Evolutionary conservation across 2,888 invertebrate genomes (phyloP).

Genomic region (Chromoteleia sp.): DNA sequence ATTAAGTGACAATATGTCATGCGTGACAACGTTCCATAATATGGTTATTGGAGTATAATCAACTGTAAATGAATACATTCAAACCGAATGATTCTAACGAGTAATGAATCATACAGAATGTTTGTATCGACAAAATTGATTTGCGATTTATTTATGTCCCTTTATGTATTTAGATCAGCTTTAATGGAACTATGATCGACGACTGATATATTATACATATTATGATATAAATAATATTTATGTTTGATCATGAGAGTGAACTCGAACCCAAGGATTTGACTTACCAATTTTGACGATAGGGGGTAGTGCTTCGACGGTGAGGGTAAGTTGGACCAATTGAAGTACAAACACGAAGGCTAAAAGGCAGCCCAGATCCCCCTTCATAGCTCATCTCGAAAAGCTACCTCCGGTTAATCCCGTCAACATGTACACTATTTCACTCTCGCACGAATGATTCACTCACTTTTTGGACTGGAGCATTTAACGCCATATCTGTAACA

Average conservation of each 20-base stretch:
- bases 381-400: slow-evolving; percentile 85
- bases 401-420: slow-evolving; percentile 70
- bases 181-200: neutral
- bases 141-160: too few relatives aligned
- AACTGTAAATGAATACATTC: neutral
- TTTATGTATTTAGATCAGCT: neutral
- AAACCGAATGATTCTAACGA: neutral
- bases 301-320: slow-evolving; percentile 79
- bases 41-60: slow-evolving; percentile 2
- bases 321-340: slow-evolving; percentile 78
- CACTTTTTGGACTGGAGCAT: slow-evolving; percentile 36
- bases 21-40: neutral
- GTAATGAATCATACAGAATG: neutral
- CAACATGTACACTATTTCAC: slow-evolving; percentile 70
- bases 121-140: neutral
- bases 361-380: slow-evolving; percentile 83
- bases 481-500: slow-evolving; percentile 44
- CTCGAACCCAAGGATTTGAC: slow-evolving; percentile 53
- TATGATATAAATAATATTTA: neutral
- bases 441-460: slow-evolving; percentile 64
- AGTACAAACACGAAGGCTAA: slow-evolving; percentile 82
- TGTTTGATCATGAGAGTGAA: neutral
- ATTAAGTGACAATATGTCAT: neutral
- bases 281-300: slow-evolving; percentile 83
- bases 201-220: neutral